phyloP scores from a whole-genome alignment of 2,113 vertebrate species.

The Actenoides lindsayi region DNA sequence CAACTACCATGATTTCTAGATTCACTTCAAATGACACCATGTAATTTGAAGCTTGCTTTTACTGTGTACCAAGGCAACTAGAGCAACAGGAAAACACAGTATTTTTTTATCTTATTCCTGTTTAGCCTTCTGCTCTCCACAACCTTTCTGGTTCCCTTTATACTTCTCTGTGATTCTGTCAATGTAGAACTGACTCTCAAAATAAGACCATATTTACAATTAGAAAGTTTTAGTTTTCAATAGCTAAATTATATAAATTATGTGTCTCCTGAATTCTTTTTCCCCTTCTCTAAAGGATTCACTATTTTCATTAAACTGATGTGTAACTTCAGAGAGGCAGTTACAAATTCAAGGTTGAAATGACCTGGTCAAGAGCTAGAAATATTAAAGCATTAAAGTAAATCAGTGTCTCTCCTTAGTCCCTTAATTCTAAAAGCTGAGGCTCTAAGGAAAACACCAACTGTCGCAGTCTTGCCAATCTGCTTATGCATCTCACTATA shows the following conservation, averaged over 20 bases:
- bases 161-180: not conserved
- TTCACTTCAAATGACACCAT: not conserved
- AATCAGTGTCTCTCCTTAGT: not conserved
- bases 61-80: not conserved
- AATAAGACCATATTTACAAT: not conserved
- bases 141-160: not conserved
- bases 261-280: not conserved
- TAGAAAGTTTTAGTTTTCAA: not conserved
- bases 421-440: conserved; percentile 9
- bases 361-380: not conserved
- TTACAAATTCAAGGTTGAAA: not conserved
- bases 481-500: conserved; percentile 16
- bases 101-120: not conserved
- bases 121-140: not conserved
- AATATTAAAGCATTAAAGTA: not conserved
- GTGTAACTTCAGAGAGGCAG: not conserved
- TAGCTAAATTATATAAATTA: not conserved
- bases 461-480: conserved; percentile 43
- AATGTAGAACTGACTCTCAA: not conserved
- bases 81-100: accelerated
- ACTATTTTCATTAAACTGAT: not conserved
- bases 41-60: not conserved
- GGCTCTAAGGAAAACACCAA: conserved; percentile 38
- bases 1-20: not conserved
- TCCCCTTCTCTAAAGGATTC: not conserved